phyloP scores from a whole-genome alignment of 2,113 vertebrate genomes.

The Calyptomena viridis region DNA sequence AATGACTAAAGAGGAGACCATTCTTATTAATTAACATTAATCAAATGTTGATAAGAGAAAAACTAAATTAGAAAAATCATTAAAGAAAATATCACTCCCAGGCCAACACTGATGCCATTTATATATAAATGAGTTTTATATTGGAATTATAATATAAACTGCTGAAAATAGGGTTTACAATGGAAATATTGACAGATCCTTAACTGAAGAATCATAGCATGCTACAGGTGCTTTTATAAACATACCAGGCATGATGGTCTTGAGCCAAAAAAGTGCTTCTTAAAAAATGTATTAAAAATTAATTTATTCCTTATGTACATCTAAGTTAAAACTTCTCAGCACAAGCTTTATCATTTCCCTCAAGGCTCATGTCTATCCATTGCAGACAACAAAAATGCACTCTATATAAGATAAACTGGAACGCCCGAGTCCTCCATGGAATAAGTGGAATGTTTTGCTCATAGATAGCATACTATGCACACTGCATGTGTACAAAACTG shows the following conservation, averaged over 20 bases:
- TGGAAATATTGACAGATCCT: conserved; percentile 52
- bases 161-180: conserved; percentile 30
- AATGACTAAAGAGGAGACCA: background rate
- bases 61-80: background rate
- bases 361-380: background rate
- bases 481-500: rapidly evolving
- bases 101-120: background rate
- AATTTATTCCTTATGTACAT: conserved; percentile 56
- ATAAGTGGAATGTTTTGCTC: conserved; percentile 5
- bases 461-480: background rate
- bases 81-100: background rate
- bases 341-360: conserved; percentile 36
- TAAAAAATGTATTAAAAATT: conserved; percentile 65
- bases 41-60: background rate
- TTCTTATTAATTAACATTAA: background rate
- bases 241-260: conserved; percentile 21
- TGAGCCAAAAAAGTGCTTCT: conserved; percentile 50
- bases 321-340: background rate
- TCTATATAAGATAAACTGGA: background rate
- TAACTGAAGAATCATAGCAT: background rate
- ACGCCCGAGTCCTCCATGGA: background rate
- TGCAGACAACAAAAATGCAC: conserved; percentile 22
- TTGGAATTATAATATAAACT: conserved; percentile 33
- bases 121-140: too few relatives aligned
- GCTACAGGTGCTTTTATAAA: conserved; percentile 30